Conservation (phyloP, 2,113 vertebrate genomes). For the Salvator merianae region DNA sequence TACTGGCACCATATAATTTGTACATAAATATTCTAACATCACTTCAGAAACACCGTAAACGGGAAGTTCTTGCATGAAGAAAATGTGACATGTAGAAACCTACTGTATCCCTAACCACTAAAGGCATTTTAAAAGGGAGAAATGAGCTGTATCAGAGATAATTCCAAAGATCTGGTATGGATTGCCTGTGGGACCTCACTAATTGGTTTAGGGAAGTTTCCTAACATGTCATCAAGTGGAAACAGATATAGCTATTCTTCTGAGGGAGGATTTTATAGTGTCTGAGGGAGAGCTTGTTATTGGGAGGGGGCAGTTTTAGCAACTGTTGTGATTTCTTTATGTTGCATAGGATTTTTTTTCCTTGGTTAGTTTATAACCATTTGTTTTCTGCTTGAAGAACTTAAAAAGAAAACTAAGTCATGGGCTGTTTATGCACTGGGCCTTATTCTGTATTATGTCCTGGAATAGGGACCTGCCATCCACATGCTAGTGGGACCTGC, state of each 20-base stretch:
- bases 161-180: slow-evolving; percentile 21
- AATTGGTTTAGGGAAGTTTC: slow-evolving; percentile 16
- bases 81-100: not conserved
- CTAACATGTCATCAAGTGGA: slow-evolving; percentile 8
- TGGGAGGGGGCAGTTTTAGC: not conserved
- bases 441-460: too few species aligned
- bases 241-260: not conserved
- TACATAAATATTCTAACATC: not conserved
- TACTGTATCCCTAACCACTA: not conserved
- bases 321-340: slow-evolving; percentile 19
- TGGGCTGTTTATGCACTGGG: not conserved
- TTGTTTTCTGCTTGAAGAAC: not conserved
- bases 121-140: slow-evolving; percentile 5
- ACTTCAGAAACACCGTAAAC: not conserved
- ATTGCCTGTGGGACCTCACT: slow-evolving; percentile 9
- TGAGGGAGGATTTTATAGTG: slow-evolving; percentile 12
- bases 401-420: not conserved
- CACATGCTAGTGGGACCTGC: too few species aligned
- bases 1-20: not conserved
- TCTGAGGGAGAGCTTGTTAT: slow-evolving; percentile 1
- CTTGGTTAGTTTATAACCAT: not conserved
- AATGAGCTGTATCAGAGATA: slow-evolving; percentile 20
- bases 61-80: not conserved
- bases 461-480: too few species aligned
- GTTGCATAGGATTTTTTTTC: not conserved